Evolutionary conservation across 2,888 invertebrate species (phyloP), one percentile per base, ranked within the genome.

Genomic region (Schizaphis graminum): DNA sequence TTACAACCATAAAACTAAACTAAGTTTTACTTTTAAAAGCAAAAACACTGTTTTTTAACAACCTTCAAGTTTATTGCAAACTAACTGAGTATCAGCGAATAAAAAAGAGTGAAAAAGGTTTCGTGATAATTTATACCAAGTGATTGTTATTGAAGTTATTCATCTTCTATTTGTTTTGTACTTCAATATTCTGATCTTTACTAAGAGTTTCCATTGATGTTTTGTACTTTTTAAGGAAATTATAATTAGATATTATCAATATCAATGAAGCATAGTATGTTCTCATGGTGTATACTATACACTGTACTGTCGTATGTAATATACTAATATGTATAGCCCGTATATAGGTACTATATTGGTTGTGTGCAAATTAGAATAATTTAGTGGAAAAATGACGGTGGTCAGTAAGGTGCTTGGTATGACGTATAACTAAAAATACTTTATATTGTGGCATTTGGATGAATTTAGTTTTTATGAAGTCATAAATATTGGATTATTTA

Each of bases 1-100:
- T 44, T 89, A 92, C 88, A 92, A 77, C 67, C 21, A 92, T 88
- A 88, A 67, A 88, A 92, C 92, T 77, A 49, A 92, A 92, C 67
- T 44, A 56, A 89, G 77, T 92, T 88, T 92, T 92, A 88, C 88
- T 89, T 44, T 26, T 92, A 44, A 77, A 67, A 88, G 77, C 53
- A 77, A 56, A 92, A 88, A 88, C 88, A 92, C 47, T 35, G 53
- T 67, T 88, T 88, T 92, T 89, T 77, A 88, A 92, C 88, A 77
- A 77, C 67, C 89, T 88, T 89, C 35, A 92, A 87, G 41, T 92
- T 67, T 41, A 89, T 56, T n/a, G 35, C 41, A 47, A 61, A 57
- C 86, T 61, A 92, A 67, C 57, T 41, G 41, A 87, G 47, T 92
- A 16, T 41, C 77, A 21, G 10, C 3, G 67, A 67, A 87, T 92